Conservation (phyloP, 2,113 vertebrate species). For the Lepidothrix coronata region DNA sequence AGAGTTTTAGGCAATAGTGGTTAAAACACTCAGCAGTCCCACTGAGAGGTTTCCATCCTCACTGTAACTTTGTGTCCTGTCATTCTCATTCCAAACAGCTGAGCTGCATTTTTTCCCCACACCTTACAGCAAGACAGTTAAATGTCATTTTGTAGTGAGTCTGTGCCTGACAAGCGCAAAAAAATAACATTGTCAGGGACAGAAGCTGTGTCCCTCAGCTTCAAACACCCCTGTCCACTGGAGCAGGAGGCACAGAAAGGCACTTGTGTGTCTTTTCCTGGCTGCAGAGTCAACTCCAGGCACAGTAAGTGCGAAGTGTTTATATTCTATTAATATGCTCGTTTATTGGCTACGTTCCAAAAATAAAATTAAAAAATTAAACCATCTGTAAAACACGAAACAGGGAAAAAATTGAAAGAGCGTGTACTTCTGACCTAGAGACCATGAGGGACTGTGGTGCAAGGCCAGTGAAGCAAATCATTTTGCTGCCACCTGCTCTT, state of each 20-base stretch:
- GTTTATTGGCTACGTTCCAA: not conserved
- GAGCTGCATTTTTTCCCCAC: not conserved
- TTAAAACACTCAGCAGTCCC: not conserved
- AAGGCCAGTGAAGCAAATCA: not conserved
- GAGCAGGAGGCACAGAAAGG: not conserved
- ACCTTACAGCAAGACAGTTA: not conserved
- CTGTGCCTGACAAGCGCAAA: not conserved
- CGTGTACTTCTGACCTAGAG: not conserved
- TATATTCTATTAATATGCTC: fast-evolving
- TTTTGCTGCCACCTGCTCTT: not conserved
- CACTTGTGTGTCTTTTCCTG: not conserved
- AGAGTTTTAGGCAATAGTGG: not conserved
- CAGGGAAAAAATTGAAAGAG: not conserved
- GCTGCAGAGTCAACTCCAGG: not conserved
- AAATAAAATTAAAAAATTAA: not conserved
- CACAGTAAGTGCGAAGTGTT: not conserved
- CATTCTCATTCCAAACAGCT: not conserved
- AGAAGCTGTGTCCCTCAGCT: not conserved
- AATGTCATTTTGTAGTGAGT: not conserved
- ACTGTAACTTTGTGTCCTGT: not conserved
- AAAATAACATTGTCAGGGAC: not conserved
- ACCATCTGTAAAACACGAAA: not conserved
- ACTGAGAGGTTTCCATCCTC: not conserved
- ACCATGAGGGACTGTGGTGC: not conserved
- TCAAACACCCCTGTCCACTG: not conserved